phyloP scores from a whole-genome alignment of 2,113 vertebrate species.

The Pedionomus torquatus region DNA sequence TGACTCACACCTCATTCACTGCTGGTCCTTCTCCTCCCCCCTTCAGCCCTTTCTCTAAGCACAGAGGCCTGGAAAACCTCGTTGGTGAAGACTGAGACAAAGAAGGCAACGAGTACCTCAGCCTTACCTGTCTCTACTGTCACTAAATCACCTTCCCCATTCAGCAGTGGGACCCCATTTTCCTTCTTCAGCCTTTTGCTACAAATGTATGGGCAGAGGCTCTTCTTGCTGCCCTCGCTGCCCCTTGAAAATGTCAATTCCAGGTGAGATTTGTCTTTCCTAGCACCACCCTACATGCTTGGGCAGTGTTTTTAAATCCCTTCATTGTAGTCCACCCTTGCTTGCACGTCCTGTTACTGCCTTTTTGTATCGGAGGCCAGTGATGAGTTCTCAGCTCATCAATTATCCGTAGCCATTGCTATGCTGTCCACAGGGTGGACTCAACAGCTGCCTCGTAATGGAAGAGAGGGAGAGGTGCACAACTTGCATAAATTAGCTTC shows the following conservation, averaged over 20 bases:
- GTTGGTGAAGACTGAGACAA: neutral
- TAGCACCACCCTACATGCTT: neutral
- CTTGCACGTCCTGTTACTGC: neutral
- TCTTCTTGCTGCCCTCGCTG: accelerated
- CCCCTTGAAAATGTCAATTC: neutral
- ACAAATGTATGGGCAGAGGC: neutral
- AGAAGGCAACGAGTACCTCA: neutral
- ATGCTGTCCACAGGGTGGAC: neutral
- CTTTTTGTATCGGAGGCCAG: neutral
- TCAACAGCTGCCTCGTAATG: neutral
- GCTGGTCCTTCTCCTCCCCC: neutral
- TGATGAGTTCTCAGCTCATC: neutral
- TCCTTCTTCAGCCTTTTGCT: neutral
- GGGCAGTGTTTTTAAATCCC: neutral
- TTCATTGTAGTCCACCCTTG: neutral
- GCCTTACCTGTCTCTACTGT: neutral
- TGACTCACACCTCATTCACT: neutral
- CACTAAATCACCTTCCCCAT: neutral
- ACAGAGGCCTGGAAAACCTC: neutral
- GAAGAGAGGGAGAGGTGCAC: neutral
- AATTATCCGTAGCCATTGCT: neutral
- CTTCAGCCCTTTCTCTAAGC: neutral
- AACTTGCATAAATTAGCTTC: constrained; percentile 17
- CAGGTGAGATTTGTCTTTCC: neutral
- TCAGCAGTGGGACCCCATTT: neutral